phyloP scores from a whole-genome alignment of 2,113 vertebrate species.

The Gymnorhina tibicen region DNA sequence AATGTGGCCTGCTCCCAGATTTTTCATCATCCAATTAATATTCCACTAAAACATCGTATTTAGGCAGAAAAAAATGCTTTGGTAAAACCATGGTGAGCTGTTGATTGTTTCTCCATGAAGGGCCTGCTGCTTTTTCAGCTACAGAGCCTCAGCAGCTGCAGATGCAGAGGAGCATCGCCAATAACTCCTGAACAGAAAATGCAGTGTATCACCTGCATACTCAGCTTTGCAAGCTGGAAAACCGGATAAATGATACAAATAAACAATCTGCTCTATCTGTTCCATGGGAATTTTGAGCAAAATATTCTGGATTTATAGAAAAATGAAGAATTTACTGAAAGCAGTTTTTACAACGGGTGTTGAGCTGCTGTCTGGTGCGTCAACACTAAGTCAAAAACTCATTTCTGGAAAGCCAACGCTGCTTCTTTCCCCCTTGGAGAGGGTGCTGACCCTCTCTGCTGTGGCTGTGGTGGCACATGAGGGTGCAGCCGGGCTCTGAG shows the following conservation, averaged over 20 bases:
- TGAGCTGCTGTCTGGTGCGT: accelerated
- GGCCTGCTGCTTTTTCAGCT: not conserved
- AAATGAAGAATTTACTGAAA: not conserved
- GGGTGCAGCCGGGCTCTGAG: not conserved
- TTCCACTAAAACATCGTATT: not conserved
- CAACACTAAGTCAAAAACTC: not conserved
- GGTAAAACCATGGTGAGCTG: not conserved
- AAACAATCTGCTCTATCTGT: not conserved
- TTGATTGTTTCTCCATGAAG: not conserved
- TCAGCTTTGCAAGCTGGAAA: not conserved
- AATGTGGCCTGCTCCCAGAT: not conserved
- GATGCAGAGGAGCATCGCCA: not conserved
- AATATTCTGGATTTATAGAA: not conserved
- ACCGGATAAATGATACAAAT: not conserved
- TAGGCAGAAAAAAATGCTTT: not conserved
- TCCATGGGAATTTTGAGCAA: not conserved
- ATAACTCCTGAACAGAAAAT: not conserved
- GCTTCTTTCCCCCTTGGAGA: not conserved
- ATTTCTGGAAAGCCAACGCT: not conserved
- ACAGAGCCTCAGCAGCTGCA: not conserved
- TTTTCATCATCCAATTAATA: not conserved
- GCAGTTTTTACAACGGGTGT: accelerated
- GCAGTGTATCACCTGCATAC: not conserved
- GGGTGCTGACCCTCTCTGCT: not conserved
- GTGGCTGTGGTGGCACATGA: not conserved